Evolutionary conservation across 2,113 vertebrate species (phyloP).

Genomic region (Spilogale gracilis): DNA sequence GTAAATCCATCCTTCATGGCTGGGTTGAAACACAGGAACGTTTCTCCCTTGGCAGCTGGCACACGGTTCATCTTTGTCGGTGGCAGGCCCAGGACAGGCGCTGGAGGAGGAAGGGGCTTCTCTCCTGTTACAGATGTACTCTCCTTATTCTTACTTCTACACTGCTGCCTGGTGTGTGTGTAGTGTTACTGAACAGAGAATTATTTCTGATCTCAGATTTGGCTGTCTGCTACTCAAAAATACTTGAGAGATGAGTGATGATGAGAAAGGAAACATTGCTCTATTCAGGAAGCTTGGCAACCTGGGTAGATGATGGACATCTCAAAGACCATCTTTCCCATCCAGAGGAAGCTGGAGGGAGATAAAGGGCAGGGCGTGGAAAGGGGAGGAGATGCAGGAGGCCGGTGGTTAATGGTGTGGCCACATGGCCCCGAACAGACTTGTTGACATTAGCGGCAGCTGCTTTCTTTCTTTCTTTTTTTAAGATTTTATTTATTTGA

Average conservation of each 20-base stretch:
- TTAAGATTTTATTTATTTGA: too few species aligned
- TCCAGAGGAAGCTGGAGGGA: not conserved
- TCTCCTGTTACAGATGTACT: not conserved
- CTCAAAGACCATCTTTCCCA: not conserved
- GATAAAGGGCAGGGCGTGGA: not conserved
- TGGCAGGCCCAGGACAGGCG: fast-evolving
- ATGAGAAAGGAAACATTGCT: not conserved
- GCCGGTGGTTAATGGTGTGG: not conserved
- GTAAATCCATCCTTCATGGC: not conserved
- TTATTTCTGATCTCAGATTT: not conserved
- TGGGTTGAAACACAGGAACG: not conserved
- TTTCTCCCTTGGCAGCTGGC: not conserved
- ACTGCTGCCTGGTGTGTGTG: not conserved
- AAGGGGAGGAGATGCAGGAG: not conserved
- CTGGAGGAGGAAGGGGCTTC: not conserved
- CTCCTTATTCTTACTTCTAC: not conserved
- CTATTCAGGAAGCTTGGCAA: not conserved
- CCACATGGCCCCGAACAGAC: not conserved
- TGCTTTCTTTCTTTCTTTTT: not conserved
- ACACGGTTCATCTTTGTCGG: not conserved
- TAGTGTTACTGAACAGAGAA: not conserved
- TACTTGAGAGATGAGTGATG: not conserved
- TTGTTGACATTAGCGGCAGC: not conserved
- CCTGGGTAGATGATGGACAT: not conserved
- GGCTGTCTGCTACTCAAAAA: not conserved